These are phyloP conservation scores for Tragelaphus eurycerus DNA, from an alignment of 2,797 vertebrate species.

Conservation along the genomic window DNA sequence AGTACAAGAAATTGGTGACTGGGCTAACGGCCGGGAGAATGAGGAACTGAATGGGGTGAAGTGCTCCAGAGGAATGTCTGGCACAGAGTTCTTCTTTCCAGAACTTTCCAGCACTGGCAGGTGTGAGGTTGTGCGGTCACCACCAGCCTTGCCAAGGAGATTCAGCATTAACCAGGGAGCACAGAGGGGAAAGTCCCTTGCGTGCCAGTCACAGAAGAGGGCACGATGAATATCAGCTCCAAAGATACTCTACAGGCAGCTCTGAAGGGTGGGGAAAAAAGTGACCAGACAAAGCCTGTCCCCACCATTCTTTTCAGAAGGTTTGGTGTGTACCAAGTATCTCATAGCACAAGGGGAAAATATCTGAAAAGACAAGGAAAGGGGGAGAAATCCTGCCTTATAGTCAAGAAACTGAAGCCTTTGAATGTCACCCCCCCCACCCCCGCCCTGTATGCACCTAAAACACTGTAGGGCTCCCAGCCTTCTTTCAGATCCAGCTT, in stretches of 20 bases:
- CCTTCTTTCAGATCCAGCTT: background rate
- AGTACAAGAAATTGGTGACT: constrained; percentile 17
- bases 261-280: background rate
- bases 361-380: background rate
- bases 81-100: constrained; percentile 79
- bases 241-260: constrained; percentile 66
- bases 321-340: background rate
- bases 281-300: background rate
- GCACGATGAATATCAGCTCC: constrained; percentile 65
- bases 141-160: constrained; percentile 76
- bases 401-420: background rate
- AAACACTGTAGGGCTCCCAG: background rate
- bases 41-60: constrained; percentile 76
- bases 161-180: constrained; percentile 65
- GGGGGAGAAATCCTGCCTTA: background rate
- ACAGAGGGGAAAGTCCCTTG: constrained; percentile 78
- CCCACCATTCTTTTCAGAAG: background rate
- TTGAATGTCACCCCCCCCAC: background rate
- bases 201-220: constrained; percentile 51
- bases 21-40: background rate
- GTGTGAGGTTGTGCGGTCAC: constrained; percentile 80
- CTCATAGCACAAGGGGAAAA: constrained; percentile 6
- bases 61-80: constrained; percentile 81
- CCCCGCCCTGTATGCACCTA: background rate
- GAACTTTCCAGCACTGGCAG: constrained; percentile 82